Evolutionary conservation across 2,113 vertebrate genomes (phyloP).

Genomic region (Arvicanthis niloticus): DNA sequence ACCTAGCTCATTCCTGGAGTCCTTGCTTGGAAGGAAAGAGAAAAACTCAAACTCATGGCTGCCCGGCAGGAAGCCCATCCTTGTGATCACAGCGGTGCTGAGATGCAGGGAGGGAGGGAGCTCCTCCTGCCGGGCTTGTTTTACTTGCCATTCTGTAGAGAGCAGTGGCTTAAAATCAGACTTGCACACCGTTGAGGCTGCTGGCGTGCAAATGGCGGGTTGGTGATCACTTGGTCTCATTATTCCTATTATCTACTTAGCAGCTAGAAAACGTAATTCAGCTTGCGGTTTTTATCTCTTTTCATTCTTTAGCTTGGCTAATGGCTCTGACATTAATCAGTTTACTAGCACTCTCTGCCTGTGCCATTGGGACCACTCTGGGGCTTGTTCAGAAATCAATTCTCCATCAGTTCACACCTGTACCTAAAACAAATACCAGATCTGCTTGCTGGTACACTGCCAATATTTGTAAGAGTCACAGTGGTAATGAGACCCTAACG

Average conservation of each 20-base stretch:
- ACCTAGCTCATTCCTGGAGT: conserved; percentile 30
- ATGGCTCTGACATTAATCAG: conserved; percentile 58
- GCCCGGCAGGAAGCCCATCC: background rate
- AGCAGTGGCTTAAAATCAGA: conserved; percentile 41
- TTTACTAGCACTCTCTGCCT: background rate
- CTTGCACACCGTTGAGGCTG: background rate
- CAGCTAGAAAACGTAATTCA: conserved; percentile 61
- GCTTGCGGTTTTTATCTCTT: conserved; percentile 53
- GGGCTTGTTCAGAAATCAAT: conserved; percentile 61
- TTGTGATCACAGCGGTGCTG: background rate
- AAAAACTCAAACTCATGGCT: background rate
- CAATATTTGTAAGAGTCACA: conserved; percentile 29
- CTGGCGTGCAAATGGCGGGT: conserved; percentile 43
- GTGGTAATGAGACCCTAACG: conserved; percentile 65
- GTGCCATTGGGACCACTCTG: background rate
- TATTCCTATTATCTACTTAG: conserved; percentile 77
- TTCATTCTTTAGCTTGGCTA: background rate
- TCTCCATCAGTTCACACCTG: conserved; percentile 57
- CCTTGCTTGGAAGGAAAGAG: background rate
- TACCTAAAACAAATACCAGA: conserved; percentile 43
- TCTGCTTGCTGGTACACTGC: conserved; percentile 48
- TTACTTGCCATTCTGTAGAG: conserved; percentile 20
- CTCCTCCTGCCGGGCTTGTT: background rate
- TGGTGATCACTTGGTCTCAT: conserved; percentile 63
- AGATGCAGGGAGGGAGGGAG: background rate